Evolutionary conservation across 1,140 invertebrate genomes (phyloP).

Genomic region (Rhyzopertha dominica): DNA sequence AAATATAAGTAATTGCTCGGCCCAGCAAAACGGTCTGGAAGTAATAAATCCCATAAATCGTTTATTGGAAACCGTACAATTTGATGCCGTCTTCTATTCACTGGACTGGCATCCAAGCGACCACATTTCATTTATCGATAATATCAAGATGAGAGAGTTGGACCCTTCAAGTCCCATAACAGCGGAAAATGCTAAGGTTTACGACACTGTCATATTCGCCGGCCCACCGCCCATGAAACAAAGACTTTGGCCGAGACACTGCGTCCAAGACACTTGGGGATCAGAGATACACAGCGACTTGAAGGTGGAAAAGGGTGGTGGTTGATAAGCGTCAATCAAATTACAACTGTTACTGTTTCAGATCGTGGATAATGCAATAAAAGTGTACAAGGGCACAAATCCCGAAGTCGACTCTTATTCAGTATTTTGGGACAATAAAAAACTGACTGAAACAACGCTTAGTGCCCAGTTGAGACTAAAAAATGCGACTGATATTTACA

Average conservation of each 20-base stretch:
- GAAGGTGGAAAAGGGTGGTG: conserved; percentile 53
- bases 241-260: conserved; percentile 91
- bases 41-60: conserved; percentile 89
- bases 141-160: conserved; percentile 66
- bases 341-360: conserved; percentile 30
- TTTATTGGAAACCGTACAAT: conserved; percentile 76
- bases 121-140: conserved; percentile 96
- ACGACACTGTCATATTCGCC: conserved; percentile 88
- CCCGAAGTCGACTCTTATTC: conserved; percentile 96
- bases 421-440: conserved; percentile 97
- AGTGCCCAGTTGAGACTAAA: conserved; percentile 70
- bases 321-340: neutral
- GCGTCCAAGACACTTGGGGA: conserved; percentile 92
- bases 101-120: conserved; percentile 96
- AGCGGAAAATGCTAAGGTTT: conserved; percentile 71
- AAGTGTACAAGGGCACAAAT: conserved; percentile 91
- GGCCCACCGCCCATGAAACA: conserved; percentile 79
- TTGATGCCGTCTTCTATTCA: conserved; percentile 93
- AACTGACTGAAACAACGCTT: conserved; percentile 82
- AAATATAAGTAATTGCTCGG: conserved; percentile 87
- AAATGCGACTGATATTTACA: conserved; percentile 86
- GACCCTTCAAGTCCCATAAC: conserved; percentile 63
- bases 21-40: conserved; percentile 81
- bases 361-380: conserved; percentile 67
- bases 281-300: conserved; percentile 89